Conservation (phyloP, 2,113 vertebrate species). For the Mohoua ochrocephala region DNA sequence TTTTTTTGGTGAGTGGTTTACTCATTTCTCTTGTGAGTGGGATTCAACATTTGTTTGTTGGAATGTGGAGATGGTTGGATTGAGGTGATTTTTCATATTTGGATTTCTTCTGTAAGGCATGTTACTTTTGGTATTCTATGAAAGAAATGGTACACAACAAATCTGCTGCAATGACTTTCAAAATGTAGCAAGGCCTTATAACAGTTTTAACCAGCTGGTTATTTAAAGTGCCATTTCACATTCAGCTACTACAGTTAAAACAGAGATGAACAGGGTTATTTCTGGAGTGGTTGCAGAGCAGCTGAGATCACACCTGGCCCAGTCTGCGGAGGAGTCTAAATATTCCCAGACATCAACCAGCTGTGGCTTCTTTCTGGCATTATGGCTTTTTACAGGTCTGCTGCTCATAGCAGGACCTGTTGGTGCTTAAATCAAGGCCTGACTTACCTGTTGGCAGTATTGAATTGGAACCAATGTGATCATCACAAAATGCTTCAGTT, state of each 20-base stretch:
- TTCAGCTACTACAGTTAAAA: neutral
- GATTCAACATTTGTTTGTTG: neutral
- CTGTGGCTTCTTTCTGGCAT: neutral
- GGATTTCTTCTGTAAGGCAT: neutral
- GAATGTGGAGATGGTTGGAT: neutral
- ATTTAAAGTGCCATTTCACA: neutral
- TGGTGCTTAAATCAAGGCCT: neutral
- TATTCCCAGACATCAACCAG: neutral
- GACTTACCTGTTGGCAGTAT: neutral
- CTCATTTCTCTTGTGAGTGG: neutral
- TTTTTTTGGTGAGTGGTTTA: neutral
- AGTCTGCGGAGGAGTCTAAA: neutral
- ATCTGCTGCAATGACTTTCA: neutral
- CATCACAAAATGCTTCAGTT: neutral
- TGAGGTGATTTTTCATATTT: neutral
- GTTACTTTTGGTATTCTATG: neutral
- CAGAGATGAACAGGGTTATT: neutral
- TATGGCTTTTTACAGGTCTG: neutral
- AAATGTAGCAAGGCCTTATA: neutral
- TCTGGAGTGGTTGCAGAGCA: neutral
- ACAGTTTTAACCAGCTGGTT: neutral
- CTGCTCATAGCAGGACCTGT: neutral
- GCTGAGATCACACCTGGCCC: neutral
- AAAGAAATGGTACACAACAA: neutral
- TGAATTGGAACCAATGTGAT: neutral